Percentiles rank a stretch among this genome's conserved stretches.
These are phyloP conservation scores for Petroica traversi DNA, from an alignment of 2,113 vertebrate genomes.

Conservation along the genomic window DNA sequence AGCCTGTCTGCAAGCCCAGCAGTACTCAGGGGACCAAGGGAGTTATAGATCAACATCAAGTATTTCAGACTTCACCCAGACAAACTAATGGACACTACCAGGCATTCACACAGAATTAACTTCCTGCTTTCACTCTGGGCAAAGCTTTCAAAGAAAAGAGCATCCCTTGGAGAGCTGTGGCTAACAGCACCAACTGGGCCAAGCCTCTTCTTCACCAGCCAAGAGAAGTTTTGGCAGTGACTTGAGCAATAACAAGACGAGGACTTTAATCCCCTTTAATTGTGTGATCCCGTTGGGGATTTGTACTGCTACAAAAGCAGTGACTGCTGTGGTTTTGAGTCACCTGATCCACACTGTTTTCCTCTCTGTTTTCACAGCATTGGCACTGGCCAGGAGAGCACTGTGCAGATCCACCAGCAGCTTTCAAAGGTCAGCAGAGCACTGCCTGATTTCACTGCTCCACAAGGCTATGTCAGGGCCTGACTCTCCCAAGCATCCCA, in stretches of 20 bases:
- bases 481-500: constrained; percentile 6
- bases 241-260: background rate
- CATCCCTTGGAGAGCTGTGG: constrained; percentile 28
- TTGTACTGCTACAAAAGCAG: constrained; percentile 66
- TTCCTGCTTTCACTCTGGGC: background rate
- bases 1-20: background rate
- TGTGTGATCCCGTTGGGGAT: constrained; percentile 33
- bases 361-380: constrained; percentile 54
- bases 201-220: background rate
- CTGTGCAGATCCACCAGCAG: constrained; percentile 45
- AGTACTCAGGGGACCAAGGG: background rate
- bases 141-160: constrained; percentile 51
- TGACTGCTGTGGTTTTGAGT: constrained; percentile 45
- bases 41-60: constrained; percentile 11
- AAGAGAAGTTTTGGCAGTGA: constrained; percentile 45
- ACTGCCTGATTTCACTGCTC: constrained; percentile 25
- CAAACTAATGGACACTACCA: constrained; percentile 14
- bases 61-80: constrained; percentile 8
- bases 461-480: background rate
- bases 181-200: background rate
- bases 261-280: constrained; percentile 57
- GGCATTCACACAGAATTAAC: constrained; percentile 16
- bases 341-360: constrained; percentile 61
- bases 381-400: constrained; percentile 24
- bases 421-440: constrained; percentile 21